Conservation (phyloP, 37 sponge, comb jelly and placozoan species). For the Cladorhizidae sp. region DNA sequence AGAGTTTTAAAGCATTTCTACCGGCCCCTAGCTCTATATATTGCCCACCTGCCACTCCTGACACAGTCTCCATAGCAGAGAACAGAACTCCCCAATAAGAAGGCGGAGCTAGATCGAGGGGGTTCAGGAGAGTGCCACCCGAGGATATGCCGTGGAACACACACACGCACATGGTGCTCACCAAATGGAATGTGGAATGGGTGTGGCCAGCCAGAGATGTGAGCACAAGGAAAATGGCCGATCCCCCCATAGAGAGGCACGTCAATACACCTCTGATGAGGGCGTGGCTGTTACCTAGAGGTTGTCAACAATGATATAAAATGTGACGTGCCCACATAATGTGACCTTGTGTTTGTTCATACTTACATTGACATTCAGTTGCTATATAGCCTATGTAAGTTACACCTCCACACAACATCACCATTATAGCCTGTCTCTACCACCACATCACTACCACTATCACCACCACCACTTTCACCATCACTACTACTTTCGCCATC, state of each 20-base stretch:
- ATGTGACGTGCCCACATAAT: too few species aligned
- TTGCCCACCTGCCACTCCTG: constrained; percentile 38
- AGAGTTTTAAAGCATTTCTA: too few species aligned
- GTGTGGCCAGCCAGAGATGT: constrained; percentile 6
- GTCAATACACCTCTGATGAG: background rate
- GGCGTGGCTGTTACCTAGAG: constrained; percentile 3
- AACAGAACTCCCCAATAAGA: constrained; percentile 22
- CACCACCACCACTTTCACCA: too few species aligned
- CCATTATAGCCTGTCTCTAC: too few species aligned
- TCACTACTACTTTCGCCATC: too few species aligned
- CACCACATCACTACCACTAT: too few species aligned
- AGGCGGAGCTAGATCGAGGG: constrained; percentile 31
- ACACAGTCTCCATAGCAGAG: constrained; percentile 32
- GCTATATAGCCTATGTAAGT: too few species aligned
- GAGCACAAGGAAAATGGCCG: constrained; percentile 27
- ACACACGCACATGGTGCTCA: background rate
- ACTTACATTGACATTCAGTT: too few species aligned
- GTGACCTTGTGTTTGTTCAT: too few species aligned
- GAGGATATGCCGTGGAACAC: constrained; percentile 12
- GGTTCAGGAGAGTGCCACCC: constrained; percentile 21
- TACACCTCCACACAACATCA: too few species aligned
- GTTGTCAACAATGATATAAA: too few species aligned
- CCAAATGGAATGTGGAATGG: background rate
- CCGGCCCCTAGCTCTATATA: too few species aligned
- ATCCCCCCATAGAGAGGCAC: constrained; percentile 8